phyloP scores from a whole-genome alignment of 2,888 invertebrate species.

The Syrphus vitripennis region DNA sequence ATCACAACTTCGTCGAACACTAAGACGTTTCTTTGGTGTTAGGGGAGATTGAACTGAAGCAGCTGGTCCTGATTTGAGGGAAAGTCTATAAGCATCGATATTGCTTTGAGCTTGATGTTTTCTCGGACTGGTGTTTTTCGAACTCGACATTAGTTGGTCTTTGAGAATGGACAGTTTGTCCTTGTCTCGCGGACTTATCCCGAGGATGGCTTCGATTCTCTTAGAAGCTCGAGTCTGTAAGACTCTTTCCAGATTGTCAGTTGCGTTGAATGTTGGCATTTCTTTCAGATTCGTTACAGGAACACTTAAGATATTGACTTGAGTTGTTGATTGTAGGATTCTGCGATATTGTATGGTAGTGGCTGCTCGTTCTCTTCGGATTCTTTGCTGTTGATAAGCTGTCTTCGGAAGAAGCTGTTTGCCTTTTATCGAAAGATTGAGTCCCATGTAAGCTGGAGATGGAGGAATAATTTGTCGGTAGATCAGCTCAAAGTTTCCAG shows the following conservation, averaged over 20 bases:
- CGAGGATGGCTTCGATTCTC: slow-evolving; percentile 23
- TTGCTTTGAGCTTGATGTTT: slow-evolving; percentile 10
- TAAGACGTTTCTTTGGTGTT: slow-evolving; percentile 30
- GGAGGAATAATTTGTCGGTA: slow-evolving; percentile 90
- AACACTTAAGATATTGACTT: slow-evolving; percentile 52
- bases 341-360: slow-evolving; percentile 72
- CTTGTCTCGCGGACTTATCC: slow-evolving; percentile 48
- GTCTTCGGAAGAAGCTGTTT: slow-evolving; percentile 78
- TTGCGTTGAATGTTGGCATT: slow-evolving; percentile 79
- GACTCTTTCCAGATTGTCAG: slow-evolving; percentile 77
- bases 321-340: slow-evolving; percentile 49
- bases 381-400: slow-evolving; percentile 72
- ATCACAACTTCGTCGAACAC: slow-evolving; percentile 6
- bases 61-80: slow-evolving; percentile 29
- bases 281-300: slow-evolving; percentile 76
- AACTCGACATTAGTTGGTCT: not conserved
- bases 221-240: slow-evolving; percentile 28
- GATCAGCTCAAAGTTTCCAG: slow-evolving; percentile 90
- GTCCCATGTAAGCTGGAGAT: slow-evolving; percentile 90
- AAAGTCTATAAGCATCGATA: slow-evolving; percentile 15
- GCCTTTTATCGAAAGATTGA: slow-evolving; percentile 80
- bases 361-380: slow-evolving; percentile 75
- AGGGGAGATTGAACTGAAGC: not conserved
- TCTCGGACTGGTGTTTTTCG: slow-evolving; percentile 24
- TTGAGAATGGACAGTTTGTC: slow-evolving; percentile 22